phyloP scores from a whole-genome alignment of 2,888 invertebrate species.

The Ryuthela nishihirai region DNA sequence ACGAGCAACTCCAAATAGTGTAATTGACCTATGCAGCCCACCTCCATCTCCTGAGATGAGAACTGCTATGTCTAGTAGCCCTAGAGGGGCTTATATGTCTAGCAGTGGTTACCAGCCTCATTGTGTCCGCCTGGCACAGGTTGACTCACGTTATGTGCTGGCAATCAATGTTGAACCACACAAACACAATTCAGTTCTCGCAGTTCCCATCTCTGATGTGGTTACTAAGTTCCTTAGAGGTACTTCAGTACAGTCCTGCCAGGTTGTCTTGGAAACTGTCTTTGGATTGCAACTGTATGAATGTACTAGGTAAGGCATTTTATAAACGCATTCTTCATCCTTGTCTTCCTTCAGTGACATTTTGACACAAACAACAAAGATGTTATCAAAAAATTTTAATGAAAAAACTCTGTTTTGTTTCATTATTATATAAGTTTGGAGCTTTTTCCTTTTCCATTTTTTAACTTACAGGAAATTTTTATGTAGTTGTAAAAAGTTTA shows the following conservation, averaged over 20 bases:
- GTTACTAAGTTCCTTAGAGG: constrained; percentile 40
- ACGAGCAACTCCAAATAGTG: constrained; percentile 24
- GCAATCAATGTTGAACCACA: constrained; percentile 31
- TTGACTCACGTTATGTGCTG: constrained; percentile 21
- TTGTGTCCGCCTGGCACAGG: constrained; percentile 23
- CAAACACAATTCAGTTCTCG: constrained; percentile 22
- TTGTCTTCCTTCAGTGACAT: too few relatives aligned
- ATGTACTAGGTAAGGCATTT: constrained; percentile 77
- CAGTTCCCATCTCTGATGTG: constrained; percentile 37
- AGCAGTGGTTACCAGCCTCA: constrained; percentile 25
- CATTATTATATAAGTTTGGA: too few relatives aligned
- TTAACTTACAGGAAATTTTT: too few relatives aligned
- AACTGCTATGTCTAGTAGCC: constrained; percentile 28
- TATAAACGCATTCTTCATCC: too few relatives aligned
- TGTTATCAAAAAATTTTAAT: too few relatives aligned
- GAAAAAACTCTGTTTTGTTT: too few relatives aligned
- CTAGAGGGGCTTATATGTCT: constrained; percentile 20
- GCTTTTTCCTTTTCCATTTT: too few relatives aligned
- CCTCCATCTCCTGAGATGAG: constrained; percentile 35
- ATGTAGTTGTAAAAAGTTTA: too few relatives aligned
- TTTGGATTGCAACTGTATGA: constrained; percentile 73
- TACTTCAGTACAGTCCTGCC: constrained; percentile 56
- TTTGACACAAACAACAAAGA: too few relatives aligned
- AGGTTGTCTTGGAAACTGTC: constrained; percentile 71
- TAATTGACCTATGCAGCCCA: constrained; percentile 32